A percentile compares a stretch with the other conserved stretches of the same genome.
phyloP scores from a whole-genome alignment of 2,888 invertebrate species.

The Polydrusus cervinus region DNA sequence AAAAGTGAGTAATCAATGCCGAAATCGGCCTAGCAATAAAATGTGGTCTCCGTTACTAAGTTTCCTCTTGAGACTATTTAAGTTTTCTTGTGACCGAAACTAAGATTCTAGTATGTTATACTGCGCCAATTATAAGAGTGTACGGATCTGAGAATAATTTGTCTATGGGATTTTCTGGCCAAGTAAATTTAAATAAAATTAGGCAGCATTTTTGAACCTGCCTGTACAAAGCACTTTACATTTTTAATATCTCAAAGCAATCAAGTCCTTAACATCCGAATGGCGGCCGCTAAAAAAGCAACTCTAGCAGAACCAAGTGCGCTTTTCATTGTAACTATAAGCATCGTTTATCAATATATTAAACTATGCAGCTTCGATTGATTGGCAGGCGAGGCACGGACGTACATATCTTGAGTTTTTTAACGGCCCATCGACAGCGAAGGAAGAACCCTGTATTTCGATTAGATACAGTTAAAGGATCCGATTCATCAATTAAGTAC shows the following conservation, averaged over 20 bases:
- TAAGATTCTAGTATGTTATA: too few relatives aligned
- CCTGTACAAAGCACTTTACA: too few relatives aligned
- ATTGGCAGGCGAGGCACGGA: constrained; percentile 64
- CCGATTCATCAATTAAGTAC: neutral
- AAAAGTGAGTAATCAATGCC: too few relatives aligned
- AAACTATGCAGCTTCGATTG: constrained; percentile 60
- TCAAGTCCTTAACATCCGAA: constrained; percentile 20
- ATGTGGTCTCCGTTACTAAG: too few relatives aligned
- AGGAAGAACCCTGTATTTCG: neutral
- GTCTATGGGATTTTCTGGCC: too few relatives aligned
- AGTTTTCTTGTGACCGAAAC: too few relatives aligned
- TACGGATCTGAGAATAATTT: too few relatives aligned
- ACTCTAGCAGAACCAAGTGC: constrained; percentile 52
- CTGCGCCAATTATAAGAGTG: too few relatives aligned
- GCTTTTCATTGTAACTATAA: constrained; percentile 59
- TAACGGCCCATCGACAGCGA: constrained; percentile 58
- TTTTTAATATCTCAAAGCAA: constrained; percentile 20
- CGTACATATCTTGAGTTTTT: constrained; percentile 55
- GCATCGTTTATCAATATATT: constrained; percentile 63
- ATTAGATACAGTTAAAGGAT: constrained; percentile 37
- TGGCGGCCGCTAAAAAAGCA: constrained; percentile 31
- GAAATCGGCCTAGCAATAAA: too few relatives aligned
- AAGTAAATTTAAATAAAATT: too few relatives aligned
- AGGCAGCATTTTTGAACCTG: too few relatives aligned
- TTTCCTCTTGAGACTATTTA: too few relatives aligned